phyloP scores from a whole-genome alignment of 2,113 vertebrate genomes.

The Poeciliopsis occidentalis region DNA sequence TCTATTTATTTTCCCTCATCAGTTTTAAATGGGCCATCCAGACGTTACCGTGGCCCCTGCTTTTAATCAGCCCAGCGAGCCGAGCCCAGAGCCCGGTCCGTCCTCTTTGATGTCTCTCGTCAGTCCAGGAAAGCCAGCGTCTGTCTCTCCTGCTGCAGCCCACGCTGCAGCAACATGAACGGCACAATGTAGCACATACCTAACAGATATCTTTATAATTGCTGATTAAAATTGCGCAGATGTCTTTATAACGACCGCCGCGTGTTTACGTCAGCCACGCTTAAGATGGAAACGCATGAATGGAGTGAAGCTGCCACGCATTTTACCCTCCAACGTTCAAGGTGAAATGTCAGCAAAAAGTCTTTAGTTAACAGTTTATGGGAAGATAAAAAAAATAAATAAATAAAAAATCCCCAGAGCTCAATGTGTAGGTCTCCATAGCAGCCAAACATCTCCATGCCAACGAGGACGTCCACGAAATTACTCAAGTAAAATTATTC shows the following conservation, averaged over 20 bases:
- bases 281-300: neutral
- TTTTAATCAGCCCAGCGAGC: constrained; percentile 68
- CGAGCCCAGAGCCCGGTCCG: constrained; percentile 32
- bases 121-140: constrained; percentile 29
- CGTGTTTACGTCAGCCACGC: neutral
- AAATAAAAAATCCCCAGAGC: neutral
- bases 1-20: constrained; percentile 75
- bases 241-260: neutral
- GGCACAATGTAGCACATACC: constrained; percentile 15
- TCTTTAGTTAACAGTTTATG: neutral
- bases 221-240: constrained; percentile 17
- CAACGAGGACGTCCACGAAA: no score
- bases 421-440: neutral
- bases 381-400: neutral
- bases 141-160: constrained; percentile 50
- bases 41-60: constrained; percentile 66
- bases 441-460: no score
- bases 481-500: no score
- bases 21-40: constrained; percentile 75
- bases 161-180: constrained; percentile 16
- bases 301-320: neutral
- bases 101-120: constrained; percentile 62
- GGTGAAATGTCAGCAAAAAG: neutral
- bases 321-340: neutral
- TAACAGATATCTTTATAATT: constrained; percentile 26